Conservation (phyloP, 2,888 invertebrate genomes). For the Ferrisia virgata region DNA sequence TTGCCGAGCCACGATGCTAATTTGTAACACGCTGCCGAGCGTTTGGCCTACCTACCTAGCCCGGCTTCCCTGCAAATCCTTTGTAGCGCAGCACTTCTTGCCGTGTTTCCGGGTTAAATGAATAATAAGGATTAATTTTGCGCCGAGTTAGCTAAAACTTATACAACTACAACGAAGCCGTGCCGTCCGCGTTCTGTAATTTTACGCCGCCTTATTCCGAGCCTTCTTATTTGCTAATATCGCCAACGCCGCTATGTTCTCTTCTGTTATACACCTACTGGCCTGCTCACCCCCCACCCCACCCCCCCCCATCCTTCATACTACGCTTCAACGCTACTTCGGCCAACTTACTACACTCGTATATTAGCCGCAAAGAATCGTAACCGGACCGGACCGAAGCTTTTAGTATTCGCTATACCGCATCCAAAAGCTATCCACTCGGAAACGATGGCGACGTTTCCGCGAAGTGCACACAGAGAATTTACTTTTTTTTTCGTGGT, state of each 20-base stretch:
- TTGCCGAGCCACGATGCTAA: neutral
- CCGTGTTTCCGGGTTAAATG: conserved; percentile 23
- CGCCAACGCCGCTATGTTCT: neutral
- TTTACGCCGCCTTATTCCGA: neutral
- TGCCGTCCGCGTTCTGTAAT: neutral
- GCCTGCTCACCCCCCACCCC: too few relatives aligned
- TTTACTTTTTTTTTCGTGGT: too few relatives aligned
- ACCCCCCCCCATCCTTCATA: neutral
- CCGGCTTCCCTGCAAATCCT: neutral
- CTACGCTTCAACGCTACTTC: neutral
- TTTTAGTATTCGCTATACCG: neutral
- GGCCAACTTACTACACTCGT: neutral
- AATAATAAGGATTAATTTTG: conserved; percentile 32
- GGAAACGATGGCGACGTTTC: neutral
- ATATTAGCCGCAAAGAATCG: neutral
- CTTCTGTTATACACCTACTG: too few relatives aligned
- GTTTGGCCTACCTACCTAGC: neutral
- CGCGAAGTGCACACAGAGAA: too few relatives aligned
- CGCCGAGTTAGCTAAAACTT: conserved; percentile 21
- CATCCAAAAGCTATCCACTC: neutral
- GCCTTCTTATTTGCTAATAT: neutral
- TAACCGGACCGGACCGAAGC: too few relatives aligned
- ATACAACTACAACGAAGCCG: too few relatives aligned
- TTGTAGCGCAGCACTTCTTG: neutral
- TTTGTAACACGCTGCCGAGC: neutral